Base-by-base conservation (phyloP, 2,888 invertebrate species). In the Nemotelus nigrinus region DNA sequence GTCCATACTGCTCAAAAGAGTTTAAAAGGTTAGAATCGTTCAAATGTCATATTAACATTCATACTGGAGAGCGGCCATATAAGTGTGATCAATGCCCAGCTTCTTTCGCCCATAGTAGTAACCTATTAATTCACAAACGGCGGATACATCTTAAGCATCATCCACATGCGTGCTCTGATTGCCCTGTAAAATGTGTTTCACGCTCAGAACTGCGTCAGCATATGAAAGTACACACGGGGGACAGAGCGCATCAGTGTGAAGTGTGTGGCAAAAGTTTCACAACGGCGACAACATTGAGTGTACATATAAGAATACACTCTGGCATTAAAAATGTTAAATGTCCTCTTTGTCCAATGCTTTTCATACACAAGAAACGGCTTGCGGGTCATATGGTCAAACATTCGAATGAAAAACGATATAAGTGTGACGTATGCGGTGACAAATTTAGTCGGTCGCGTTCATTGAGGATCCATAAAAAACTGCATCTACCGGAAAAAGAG, bases 191-290 rank as follows among this genome's bases (percentile, higher is more conserved):
- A 53, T 82, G 81, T 65, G 75, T 74, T n/a, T 78, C 80, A 8
- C 77, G 64, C 53, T 80, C 76, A 39, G 82, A 82, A 58, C 71
- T 78, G 2, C 78, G 79, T 7, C 77, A 79, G 6, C 81, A 82
- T 45, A 8, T 77, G 45, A 63, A 81, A 44, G 71, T 53, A 0
- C 81, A 82, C 60, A 81, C 81, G 1, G 81, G 81, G 6, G 81
- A 81, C 25, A 74, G 79, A 5, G 81, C 81, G 2, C 81, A 78
- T 55, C 77, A 81, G n/a, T 81, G 81, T 57, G 80, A 80, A 43
- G 74, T 80, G 1, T 81, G 81, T 48, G 81, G 81, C 0, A 77
- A 78, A 44, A 39, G 64, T 2, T 80, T 76, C 64, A 74, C 71
- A 7, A 80, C 79, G 2, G 80, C 80, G 3, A 79, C 78, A 0